Base-by-base conservation (phyloP, 1,140 invertebrate genomes). In the Cyrtorhinus lividipennis region DNA sequence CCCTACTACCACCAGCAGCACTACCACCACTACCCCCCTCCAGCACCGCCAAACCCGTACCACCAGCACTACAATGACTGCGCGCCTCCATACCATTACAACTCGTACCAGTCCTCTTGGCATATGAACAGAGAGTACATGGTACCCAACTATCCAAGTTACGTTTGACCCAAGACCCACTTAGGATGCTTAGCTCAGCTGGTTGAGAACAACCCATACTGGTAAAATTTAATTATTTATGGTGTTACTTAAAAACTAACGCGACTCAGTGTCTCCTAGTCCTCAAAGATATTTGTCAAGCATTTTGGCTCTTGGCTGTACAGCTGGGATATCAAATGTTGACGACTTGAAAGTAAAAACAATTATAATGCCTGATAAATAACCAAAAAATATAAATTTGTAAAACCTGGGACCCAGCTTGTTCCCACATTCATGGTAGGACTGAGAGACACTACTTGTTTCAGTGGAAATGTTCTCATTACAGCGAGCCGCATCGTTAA, bases 151-250 rank as follows among this genome's bases (percentile, higher is more conserved):
- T 63, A 62, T 30, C 63, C 56, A 20, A 48, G 63, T 24, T 65
- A 63, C 23, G 67, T 68, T 59, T 68, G 67, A 68, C 67, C 67
- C 59, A 62, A 68, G 56, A 66, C 67, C 48, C 67, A 68, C 58
- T 60, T 68, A 45, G 64, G 64, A 22, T 66, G 63, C 56, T 58
- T 68, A 53, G 65, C 65, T 46, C 59, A 66, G 48, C 58, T 68
- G 23, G 67, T 68, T 18, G 67, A 68, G 44, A 68, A 68, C 22
- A 67, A 62, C 48, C 62, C 61, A 18, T 65, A 65, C 59, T 65
- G 64, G 64, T 65, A 56, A 65, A 12, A n/a, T n/a, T n/a, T 13
- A 20, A 44, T 44, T 44, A 12, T n/a, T n/a, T n/a, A n/a, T n/a
- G n/a, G n/a, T n/a, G n/a, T n/a, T n/a, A n/a, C n/a, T n/a, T n/a